Evolutionary conservation across 2,797 vertebrate genomes (phyloP).

Genomic region (Sebastes goodei): DNA sequence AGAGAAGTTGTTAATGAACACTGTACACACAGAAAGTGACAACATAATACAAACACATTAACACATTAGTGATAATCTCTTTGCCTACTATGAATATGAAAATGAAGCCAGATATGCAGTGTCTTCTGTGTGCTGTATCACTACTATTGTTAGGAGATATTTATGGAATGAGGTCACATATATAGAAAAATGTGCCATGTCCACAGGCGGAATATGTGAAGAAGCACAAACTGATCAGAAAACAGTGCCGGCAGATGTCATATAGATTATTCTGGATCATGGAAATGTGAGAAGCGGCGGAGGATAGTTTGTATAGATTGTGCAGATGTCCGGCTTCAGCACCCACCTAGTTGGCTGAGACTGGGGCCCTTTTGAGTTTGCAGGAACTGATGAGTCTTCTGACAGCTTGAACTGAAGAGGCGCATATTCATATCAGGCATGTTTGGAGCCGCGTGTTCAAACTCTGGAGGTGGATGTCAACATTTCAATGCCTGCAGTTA

Average conservation of each 20-base stretch:
- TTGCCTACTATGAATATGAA: neutral
- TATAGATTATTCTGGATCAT: neutral
- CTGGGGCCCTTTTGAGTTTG: neutral
- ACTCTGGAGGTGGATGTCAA: conserved; percentile 40
- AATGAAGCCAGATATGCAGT: neutral
- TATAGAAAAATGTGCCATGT: neutral
- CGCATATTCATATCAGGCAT: neutral
- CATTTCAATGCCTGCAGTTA: conserved; percentile 14
- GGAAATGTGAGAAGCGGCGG: neutral
- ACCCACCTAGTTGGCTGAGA: conserved; percentile 5
- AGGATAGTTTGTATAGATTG: neutral
- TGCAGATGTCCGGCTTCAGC: conserved; percentile 4
- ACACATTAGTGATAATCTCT: neutral
- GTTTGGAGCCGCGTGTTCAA: conserved; percentile 7
- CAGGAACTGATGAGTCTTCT: neutral
- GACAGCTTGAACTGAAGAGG: neutral
- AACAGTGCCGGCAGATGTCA: neutral
- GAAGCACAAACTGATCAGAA: neutral
- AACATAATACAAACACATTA: neutral
- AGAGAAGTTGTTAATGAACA: neutral
- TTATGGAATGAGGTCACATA: neutral
- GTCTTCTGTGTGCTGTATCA: neutral
- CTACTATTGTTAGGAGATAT: neutral
- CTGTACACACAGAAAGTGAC: neutral
- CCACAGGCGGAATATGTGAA: neutral